These are phyloP conservation scores for Lota lota DNA, from an alignment of 2,113 vertebrate species.

Conservation along the genomic window DNA sequence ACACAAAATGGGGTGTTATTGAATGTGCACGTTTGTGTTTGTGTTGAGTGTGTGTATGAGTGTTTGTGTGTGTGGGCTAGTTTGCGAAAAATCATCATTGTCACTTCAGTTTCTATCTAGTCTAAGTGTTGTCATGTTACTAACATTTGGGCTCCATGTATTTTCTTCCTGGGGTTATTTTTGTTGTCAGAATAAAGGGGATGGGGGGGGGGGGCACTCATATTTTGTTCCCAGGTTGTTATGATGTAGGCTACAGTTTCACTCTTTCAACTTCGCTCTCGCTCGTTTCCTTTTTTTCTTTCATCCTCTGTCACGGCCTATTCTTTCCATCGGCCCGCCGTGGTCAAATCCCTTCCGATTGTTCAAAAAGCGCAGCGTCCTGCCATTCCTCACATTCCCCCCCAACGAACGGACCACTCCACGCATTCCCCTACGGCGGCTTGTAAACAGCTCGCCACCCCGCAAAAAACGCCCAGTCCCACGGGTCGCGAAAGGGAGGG, in stretches of 20 bases:
- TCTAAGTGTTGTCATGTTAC: too few relatives aligned
- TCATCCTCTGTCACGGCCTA: conserved; percentile 14
- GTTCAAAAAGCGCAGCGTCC: conserved; percentile 50
- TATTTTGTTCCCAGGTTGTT: background rate
- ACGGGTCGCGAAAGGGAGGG: background rate
- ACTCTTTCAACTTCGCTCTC: conserved; percentile 10
- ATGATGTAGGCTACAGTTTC: conserved; percentile 6
- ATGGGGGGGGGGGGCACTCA: too few relatives aligned
- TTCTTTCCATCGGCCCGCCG: background rate
- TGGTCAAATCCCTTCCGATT: conserved; percentile 44
- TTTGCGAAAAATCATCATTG: too few relatives aligned
- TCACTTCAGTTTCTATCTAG: too few relatives aligned
- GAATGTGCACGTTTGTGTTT: too few relatives aligned
- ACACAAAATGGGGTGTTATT: too few relatives aligned
- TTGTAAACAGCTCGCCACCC: conserved; percentile 22
- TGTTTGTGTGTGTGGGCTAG: too few relatives aligned
- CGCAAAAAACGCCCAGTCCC: background rate
- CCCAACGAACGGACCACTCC: conserved; percentile 21
- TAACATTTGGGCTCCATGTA: too few relatives aligned
- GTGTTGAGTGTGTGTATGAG: too few relatives aligned
- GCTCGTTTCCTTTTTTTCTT: conserved; percentile 5
- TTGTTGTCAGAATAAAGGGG: too few relatives aligned
- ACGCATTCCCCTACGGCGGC: conserved; percentile 18
- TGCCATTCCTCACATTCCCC: conserved; percentile 41
- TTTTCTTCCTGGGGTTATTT: too few relatives aligned